Evolutionary conservation across 2,797 vertebrate species (phyloP).

Genomic region (Rhynchonycteris naso): DNA sequence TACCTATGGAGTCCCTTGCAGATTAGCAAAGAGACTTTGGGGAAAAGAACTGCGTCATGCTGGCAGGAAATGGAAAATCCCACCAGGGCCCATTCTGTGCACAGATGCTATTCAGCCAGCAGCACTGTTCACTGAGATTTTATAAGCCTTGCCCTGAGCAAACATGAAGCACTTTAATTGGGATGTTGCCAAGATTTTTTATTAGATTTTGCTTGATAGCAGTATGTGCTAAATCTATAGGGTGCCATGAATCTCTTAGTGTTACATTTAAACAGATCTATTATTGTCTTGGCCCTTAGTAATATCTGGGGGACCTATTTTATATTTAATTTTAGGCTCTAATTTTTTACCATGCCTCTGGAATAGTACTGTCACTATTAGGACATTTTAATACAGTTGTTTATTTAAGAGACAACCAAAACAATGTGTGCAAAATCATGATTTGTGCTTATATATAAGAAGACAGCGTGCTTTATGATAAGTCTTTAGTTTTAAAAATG

Average conservation of each 20-base stretch:
- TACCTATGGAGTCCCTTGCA: neutral
- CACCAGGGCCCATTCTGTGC: neutral
- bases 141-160: neutral
- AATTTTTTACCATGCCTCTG: neutral
- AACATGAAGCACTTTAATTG: constrained; percentile 20
- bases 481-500: neutral
- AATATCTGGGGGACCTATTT: neutral
- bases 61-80: neutral
- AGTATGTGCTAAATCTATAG: accelerated
- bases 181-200: neutral
- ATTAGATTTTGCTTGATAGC: neutral
- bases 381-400: neutral
- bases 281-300: neutral
- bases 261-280: neutral
- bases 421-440: neutral
- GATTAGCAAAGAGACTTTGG: neutral
- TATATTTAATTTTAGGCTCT: neutral
- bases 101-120: neutral
- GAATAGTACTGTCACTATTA: neutral
- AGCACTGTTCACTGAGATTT: neutral
- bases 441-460: neutral
- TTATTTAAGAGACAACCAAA: neutral
- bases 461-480: neutral
- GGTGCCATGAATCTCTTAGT: neutral
- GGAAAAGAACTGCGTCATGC: neutral